These are phyloP conservation scores for Griposia aprilina DNA, from an alignment of 2,888 invertebrate species.

Conservation along the genomic window DNA sequence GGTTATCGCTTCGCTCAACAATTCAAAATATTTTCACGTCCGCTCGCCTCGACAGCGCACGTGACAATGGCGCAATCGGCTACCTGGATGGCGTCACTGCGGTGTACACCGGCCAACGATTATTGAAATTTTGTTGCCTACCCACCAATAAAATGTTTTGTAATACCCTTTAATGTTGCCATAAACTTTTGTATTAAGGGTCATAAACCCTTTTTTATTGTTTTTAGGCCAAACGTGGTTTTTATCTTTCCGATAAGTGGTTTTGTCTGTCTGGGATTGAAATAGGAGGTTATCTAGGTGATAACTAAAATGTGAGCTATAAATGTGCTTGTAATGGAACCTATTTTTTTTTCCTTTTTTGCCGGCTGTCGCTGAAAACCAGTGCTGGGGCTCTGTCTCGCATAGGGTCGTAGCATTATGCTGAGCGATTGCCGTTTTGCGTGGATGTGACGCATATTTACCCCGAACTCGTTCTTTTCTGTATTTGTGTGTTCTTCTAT, in stretches of 20 bases:
- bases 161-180: conserved; percentile 57
- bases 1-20: conserved; percentile 21
- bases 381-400: too few species aligned
- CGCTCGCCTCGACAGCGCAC: conserved; percentile 23
- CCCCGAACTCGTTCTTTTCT: too few species aligned
- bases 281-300: conserved; percentile 21
- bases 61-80: conserved; percentile 46
- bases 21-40: conserved; percentile 26
- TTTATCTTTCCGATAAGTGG: conserved; percentile 46
- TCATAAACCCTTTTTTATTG: conserved; percentile 58
- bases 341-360: background rate
- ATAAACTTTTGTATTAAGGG: conserved; percentile 56
- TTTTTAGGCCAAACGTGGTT: conserved; percentile 41
- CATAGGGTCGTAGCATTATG: too few species aligned
- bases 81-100: conserved; percentile 57
- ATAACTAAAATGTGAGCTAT: conserved; percentile 24
- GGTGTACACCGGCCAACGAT: conserved; percentile 29
- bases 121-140: conserved; percentile 66
- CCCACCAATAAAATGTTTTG: conserved; percentile 64
- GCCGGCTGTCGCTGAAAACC: too few species aligned
- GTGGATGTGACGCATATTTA: too few species aligned
- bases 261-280: conserved; percentile 24
- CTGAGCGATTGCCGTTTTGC: too few species aligned
- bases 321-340: conserved; percentile 10
- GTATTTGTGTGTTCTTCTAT: too few species aligned